phyloP scores from a whole-genome alignment of 2,797 vertebrate species.

The Florisuga fusca region DNA sequence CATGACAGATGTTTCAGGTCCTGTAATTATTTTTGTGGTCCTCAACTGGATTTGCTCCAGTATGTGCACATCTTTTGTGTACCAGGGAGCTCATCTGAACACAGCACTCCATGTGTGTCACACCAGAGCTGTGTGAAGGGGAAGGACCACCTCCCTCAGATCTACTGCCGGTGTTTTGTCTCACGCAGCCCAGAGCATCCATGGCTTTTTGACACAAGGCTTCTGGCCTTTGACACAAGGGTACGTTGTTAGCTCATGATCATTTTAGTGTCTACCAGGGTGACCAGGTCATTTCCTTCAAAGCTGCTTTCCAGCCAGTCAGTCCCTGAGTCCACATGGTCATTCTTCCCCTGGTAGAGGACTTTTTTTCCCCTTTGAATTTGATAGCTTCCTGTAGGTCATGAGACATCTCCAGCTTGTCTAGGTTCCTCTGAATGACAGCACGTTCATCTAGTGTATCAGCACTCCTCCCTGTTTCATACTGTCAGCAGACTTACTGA shows the following conservation, averaged over 20 bases:
- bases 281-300: background rate
- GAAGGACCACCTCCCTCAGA: no score
- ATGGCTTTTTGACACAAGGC: no score
- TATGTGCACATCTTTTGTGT: fast-evolving
- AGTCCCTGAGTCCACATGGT: background rate
- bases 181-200: background rate
- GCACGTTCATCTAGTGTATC: background rate
- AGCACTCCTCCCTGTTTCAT: background rate
- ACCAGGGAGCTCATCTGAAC: no score
- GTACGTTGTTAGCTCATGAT: background rate
- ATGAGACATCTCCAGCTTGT: background rate
- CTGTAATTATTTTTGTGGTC: background rate
- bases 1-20: background rate
- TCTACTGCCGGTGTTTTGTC: background rate
- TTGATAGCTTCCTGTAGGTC: background rate
- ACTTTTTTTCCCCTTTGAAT: background rate
- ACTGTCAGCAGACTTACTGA: background rate
- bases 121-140: background rate
- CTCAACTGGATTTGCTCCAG: background rate
- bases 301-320: background rate
- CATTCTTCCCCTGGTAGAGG: background rate
- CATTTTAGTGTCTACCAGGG: fast-evolving
- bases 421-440: fast-evolving
- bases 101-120: background rate
- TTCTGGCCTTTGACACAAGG: background rate